Evolutionary conservation across 2,797 vertebrate species (phyloP), one percentile per base, ranked within the genome.

Genomic region (Phyllotis vaccarum): DNA sequence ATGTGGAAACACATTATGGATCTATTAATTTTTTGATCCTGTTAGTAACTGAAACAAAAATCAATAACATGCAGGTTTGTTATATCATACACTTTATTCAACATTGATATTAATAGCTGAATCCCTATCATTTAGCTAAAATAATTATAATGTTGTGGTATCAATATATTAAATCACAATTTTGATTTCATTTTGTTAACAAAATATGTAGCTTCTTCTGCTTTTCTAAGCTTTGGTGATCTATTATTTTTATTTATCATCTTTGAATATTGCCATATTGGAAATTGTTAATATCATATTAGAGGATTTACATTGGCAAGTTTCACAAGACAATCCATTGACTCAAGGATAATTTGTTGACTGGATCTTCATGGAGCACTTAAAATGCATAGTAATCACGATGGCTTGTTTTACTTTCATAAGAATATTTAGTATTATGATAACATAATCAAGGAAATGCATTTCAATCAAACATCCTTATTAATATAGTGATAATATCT

Each of bases 161-260:
- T 52, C 60, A 92, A 79, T 86, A 79, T 87, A 46, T 66, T 89
- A 92, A 95, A 89, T 89, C 89, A 82, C 11, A 96, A 95, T 87
- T 93, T 27, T 89, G 92, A 91, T 58, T 96, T 94, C 92, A 90
- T 90, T 83, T 49, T 13, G 94, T 89, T 92, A 92, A 76, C 95
- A 58, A 95, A 86, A 86, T 96, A 52, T 81, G 79, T 90, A 1
- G 74, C 14, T 81, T 31, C 0, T 86, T 9, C 56, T 66, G 6
- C 27, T 78, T 86, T 56, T 52, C 91, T 89, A 93, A 52, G 27
- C 4, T 31, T 11, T 78, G 56, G 79, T 79, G 83, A 52, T 81
- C 6, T 31, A 49, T 93, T 86, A 75, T 76, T 49, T 34, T 88
- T 74, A 83, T 92, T 68, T 34, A 56, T 11, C 43, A 91, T 24